phyloP scores from a whole-genome alignment of 2,888 invertebrate genomes.

The Ecdyonurus torrentis region DNA sequence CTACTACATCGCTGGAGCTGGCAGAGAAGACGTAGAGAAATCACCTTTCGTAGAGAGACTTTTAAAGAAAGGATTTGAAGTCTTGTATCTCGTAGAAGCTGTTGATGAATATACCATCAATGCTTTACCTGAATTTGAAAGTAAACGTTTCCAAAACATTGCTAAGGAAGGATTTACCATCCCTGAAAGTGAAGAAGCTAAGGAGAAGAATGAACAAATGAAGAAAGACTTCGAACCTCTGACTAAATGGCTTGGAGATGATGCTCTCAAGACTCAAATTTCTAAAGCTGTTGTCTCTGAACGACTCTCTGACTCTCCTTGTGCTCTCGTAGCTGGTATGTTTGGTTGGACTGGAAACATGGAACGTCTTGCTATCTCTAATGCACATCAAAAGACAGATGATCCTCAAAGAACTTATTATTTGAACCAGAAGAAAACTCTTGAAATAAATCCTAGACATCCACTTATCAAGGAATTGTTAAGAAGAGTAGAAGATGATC shows the following conservation, averaged over 20 bases:
- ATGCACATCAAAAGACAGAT: conserved; percentile 91
- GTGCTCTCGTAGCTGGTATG: conserved; percentile 88
- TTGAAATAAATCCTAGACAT: conserved; percentile 96
- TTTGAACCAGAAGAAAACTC: conserved; percentile 27
- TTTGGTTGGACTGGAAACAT: conserved; percentile 99
- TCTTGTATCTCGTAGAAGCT: conserved; percentile 84
- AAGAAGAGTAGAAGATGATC: conserved; percentile 59
- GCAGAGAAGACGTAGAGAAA: conserved; percentile 65
- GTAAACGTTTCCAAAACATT: conserved; percentile 98
- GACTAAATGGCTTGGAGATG: conserved; percentile 73
- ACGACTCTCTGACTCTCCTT: conserved; percentile 78
- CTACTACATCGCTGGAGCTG: conserved; percentile 89
- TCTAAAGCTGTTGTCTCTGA: conserved; percentile 73
- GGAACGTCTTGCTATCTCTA: conserved; percentile 88
- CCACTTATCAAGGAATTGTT: conserved; percentile 86
- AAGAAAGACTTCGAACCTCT: conserved; percentile 75
- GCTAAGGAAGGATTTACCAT: conserved; percentile 94
- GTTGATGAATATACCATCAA: conserved; percentile 97
- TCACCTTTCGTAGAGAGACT: conserved; percentile 95
- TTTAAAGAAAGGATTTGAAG: conserved; percentile 85
- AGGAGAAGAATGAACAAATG: conserved; percentile 59
- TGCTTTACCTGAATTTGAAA: conserved; percentile 92
- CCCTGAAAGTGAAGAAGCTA: conserved; percentile 45
- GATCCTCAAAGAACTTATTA: conserved; percentile 57
- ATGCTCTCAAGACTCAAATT: conserved; percentile 58